Conservation (phyloP, 2,113 vertebrate genomes). For the Aythya baeri region DNA sequence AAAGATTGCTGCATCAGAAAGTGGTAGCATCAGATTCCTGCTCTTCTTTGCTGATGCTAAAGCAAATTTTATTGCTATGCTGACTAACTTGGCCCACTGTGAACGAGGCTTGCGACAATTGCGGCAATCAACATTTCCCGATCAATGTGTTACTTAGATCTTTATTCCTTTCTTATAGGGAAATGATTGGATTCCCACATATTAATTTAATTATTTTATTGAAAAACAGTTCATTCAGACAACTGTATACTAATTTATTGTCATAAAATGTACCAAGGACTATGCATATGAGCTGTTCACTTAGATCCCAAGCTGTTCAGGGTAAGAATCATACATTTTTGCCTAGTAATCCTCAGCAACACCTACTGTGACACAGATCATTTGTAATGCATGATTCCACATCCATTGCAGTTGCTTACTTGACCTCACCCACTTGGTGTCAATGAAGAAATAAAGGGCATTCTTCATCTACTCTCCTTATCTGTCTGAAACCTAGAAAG, state of each 20-base stretch:
- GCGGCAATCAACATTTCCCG: background rate
- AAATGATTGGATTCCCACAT: background rate
- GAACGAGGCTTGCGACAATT: background rate
- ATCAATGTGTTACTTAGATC: background rate
- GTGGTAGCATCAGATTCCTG: slow-evolving; percentile 15
- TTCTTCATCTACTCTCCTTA: background rate
- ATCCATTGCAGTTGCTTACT: background rate
- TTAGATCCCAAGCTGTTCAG: background rate
- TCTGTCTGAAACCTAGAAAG: background rate
- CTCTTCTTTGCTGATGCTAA: slow-evolving; percentile 31
- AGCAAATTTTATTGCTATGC: background rate
- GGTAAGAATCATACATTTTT: background rate
- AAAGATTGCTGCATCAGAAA: slow-evolving; percentile 35
- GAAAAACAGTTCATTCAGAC: background rate
- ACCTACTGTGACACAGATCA: background rate
- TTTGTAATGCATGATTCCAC: background rate
- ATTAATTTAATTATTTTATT: background rate
- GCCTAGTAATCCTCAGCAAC: background rate
- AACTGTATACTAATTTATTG: background rate
- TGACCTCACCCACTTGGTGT: background rate
- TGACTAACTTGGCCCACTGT: slow-evolving; percentile 8
- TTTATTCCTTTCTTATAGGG: background rate
- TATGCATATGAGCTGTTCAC: background rate
- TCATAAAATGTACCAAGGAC: background rate
- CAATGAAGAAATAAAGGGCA: background rate